A percentile compares a stretch with the other conserved stretches of the same genome.
Conservation (phyloP, 2,888 invertebrate genomes). For the Sarcophaga rosellei region DNA sequence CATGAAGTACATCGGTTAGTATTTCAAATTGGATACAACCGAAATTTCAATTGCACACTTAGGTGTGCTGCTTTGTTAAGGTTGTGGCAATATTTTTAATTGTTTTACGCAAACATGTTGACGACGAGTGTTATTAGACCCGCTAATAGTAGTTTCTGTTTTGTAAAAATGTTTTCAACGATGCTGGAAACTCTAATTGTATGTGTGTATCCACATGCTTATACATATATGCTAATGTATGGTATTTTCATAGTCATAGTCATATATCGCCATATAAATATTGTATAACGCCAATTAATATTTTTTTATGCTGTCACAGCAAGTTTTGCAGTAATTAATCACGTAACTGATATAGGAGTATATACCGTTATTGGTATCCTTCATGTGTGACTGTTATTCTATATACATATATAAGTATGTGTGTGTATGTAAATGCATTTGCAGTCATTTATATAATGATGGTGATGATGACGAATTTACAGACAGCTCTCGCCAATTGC, state of each 20-base stretch:
- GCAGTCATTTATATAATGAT: background rate
- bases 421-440: background rate
- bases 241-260: background rate
- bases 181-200: slow-evolving; percentile 1
- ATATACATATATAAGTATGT: background rate
- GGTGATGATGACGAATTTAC: too few species aligned
- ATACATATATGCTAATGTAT: background rate
- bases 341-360: slow-evolving; percentile 66
- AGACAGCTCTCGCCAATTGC: too few species aligned
- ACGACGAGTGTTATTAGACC: too few species aligned
- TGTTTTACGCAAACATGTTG: too few species aligned
- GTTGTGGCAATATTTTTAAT: too few species aligned
- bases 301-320: slow-evolving; percentile 68
- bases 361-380: slow-evolving; percentile 3
- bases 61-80: too few species aligned
- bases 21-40: too few species aligned
- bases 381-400: background rate
- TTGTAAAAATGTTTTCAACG: background rate
- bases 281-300: slow-evolving; percentile 65
- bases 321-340: slow-evolving; percentile 69
- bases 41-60: too few species aligned
- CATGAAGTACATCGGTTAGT: too few species aligned
- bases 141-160: background rate
- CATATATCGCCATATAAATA: slow-evolving; percentile 22
- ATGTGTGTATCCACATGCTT: background rate